Evolutionary conservation across 2,797 vertebrate species (phyloP), one percentile per base, ranked within the genome.

Genomic region (Margarornis squamiger): DNA sequence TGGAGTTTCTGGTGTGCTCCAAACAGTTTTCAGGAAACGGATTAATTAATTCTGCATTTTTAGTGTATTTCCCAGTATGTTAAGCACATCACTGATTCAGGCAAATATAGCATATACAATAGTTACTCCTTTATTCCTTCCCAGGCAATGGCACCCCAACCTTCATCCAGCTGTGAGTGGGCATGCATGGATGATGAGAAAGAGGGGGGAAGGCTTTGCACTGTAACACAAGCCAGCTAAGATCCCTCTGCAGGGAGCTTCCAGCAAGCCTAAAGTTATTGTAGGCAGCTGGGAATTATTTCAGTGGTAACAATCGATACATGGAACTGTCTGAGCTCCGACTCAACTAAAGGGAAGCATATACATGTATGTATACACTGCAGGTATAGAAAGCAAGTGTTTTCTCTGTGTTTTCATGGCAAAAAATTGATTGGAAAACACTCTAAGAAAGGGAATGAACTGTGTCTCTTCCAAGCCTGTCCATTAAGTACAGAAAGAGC

Each of bases 251-350:
- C 26, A 49, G 52, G 26, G 52, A 89, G 61, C 63, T 88, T 80
- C 87, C 79, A 83, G 57, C 55, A 79, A 61, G 66, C 76, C 78
- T 75, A 3, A 74, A 79, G 83, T 74, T 68, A 62, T 1, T 62
- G 68, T 8, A 49, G 88, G 61, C 86, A 91, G 67, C 77, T 91
- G 95, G 71, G 77, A 96, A 96, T 92, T 85, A 87, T 8, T 43
- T 94, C 86, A 87, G 57, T 1, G 0, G 9, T 38, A 91, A 63
- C 67, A 82, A 46, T 26, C 1, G 0, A 78, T 49, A 65, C 32
- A 34, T 13, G 54, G 71, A 93, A 48, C 51, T 39, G 66, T 22
- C 75, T 58, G 62, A 94, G 57, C 54, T 85, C 63, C 19, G 52
- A 87, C 34, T 93, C 75, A 67, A 76, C 45, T 34, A 49, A 51